Conservation (phyloP, 2,113 vertebrate species). For the Empidonax traillii region DNA sequence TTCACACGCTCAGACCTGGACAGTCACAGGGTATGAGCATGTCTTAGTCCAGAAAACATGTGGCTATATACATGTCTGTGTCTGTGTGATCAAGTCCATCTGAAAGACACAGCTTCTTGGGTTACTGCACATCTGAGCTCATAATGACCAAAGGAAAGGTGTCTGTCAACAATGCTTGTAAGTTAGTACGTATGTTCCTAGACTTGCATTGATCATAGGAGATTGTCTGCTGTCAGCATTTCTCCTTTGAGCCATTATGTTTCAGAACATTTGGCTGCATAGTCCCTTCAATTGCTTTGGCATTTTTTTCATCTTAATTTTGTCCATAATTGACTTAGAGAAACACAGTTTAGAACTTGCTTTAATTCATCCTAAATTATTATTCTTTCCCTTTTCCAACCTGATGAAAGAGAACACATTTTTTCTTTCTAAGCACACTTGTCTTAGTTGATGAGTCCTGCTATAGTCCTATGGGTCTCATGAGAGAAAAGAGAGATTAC, state of each 20-base stretch:
- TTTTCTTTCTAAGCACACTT: not conserved
- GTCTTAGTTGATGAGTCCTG: not conserved
- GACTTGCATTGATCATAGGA: not conserved
- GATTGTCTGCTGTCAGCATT: not conserved
- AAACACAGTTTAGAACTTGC: not conserved
- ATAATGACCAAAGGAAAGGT: not conserved
- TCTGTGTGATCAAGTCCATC: not conserved
- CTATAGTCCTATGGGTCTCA: not conserved
- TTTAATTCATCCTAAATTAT: not conserved
- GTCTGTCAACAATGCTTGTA: not conserved
- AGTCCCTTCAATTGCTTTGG: not conserved
- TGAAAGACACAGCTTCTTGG: not conserved
- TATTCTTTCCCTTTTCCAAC: not conserved
- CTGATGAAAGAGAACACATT: not conserved
- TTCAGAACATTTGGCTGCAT: not conserved
- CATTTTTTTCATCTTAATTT: not conserved
- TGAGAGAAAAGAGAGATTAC: not conserved
- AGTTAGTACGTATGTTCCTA: not conserved
- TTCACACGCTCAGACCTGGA: not conserved
- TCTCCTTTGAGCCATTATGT: not conserved
- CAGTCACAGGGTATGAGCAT: accelerated
- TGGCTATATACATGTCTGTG: not conserved
- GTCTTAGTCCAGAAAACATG: not conserved
- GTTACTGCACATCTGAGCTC: not conserved
- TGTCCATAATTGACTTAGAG: not conserved